Evolutionary conservation across 1,140 invertebrate species (phyloP).

Genomic region (Lepidotrigona ventralis): DNA sequence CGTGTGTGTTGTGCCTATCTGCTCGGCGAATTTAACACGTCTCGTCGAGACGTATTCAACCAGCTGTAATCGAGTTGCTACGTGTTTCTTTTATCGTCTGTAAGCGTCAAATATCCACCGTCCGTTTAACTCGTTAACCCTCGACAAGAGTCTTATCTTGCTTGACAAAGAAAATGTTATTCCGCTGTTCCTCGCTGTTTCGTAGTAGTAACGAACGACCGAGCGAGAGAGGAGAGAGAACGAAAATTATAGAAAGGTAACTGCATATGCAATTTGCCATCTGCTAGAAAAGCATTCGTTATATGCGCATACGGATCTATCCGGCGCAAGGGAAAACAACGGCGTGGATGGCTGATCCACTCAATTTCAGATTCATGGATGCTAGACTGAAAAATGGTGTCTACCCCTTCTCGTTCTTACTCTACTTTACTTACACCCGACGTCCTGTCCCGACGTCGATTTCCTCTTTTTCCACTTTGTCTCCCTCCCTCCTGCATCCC

Average conservation of each 20-base stretch:
- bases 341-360: constrained; percentile 66
- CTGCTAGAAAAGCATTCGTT: constrained; percentile 2
- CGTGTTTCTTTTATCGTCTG: not conserved
- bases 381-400: constrained; percentile 66
- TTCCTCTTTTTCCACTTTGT: constrained; percentile 26
- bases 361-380: constrained; percentile 71
- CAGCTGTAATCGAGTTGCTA: not conserved
- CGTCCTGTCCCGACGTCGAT: not conserved
- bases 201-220: too few relatives aligned
- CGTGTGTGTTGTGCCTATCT: not conserved
- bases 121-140: not conserved
- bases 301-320: constrained; percentile 37
- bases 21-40: not conserved
- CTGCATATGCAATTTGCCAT: constrained; percentile 23
- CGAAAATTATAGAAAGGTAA: not conserved
- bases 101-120: not conserved
- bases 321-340: constrained; percentile 46
- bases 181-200: not conserved
- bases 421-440: not conserved
- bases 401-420: constrained; percentile 48
- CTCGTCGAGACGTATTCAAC: not conserved
- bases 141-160: too few relatives aligned
- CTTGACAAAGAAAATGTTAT: not conserved
- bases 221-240: too few relatives aligned
- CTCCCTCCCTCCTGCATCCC: not conserved